A percentile compares a stretch with the other conserved stretches of the same genome.
phyloP scores from a whole-genome alignment of 2,797 vertebrate genomes.

The Tapirus indicus region DNA sequence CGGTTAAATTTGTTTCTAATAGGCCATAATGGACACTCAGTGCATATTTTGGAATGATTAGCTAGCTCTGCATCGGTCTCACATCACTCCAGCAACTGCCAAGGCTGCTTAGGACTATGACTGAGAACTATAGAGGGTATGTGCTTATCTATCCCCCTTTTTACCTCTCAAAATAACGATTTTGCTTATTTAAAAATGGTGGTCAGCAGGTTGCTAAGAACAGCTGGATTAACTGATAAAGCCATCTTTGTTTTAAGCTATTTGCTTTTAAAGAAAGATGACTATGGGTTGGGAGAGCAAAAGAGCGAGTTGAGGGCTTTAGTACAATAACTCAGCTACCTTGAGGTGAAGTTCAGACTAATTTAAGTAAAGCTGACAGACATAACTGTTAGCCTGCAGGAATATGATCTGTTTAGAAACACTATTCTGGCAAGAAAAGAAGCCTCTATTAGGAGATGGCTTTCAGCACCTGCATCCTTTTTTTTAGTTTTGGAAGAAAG shows the following conservation, averaged over 20 bases:
- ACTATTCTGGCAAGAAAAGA: constrained; percentile 62
- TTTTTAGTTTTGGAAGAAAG: constrained; percentile 54
- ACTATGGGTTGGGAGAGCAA: neutral
- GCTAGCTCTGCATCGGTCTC: neutral
- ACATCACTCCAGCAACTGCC: neutral
- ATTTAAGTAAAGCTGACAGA: constrained; percentile 58
- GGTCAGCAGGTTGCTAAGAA: constrained; percentile 5
- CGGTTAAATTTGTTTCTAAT: neutral
- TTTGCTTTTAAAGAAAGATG: constrained; percentile 16
- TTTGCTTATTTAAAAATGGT: constrained; percentile 27
- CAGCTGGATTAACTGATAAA: neutral
- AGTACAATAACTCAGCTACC: neutral
- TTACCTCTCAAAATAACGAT: neutral
- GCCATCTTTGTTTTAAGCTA: constrained; percentile 27
- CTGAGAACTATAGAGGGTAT: neutral
- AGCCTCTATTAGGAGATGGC: constrained; percentile 44
- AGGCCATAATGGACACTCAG: neutral
- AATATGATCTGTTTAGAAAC: constrained; percentile 47
- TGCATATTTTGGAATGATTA: neutral
- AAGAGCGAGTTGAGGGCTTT: neutral
- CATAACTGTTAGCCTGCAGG: neutral
- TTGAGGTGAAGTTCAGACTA: constrained; percentile 32
- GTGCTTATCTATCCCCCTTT: neutral
- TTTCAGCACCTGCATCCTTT: constrained; percentile 64
- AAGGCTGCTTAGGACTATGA: neutral